Conservation (phyloP, 1,140 invertebrate genomes). For the Diorhabda elongata region DNA sequence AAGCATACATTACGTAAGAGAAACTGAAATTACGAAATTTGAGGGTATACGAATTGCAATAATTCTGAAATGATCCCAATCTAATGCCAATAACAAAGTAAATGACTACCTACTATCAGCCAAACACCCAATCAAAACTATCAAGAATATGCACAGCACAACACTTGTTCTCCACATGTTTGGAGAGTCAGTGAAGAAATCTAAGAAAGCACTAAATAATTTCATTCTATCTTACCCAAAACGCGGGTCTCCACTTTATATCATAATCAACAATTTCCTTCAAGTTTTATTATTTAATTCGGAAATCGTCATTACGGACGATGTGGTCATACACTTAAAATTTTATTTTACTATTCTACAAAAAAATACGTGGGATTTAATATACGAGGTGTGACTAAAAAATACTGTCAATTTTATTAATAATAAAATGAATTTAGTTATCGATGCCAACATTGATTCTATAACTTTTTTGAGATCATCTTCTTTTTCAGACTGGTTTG, state of each 20-base stretch:
- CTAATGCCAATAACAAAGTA: not conserved
- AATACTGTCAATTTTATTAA: no score
- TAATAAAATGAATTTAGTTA: no score
- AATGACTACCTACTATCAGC: slow-evolving; percentile 9
- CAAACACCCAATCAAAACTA: not conserved
- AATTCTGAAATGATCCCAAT: no score
- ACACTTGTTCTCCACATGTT: slow-evolving; percentile 12
- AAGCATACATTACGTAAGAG: no score
- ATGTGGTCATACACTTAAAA: slow-evolving; percentile 10
- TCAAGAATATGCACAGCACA: slow-evolving; percentile 6
- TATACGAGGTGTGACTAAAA: no score
- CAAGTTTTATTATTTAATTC: slow-evolving; percentile 21
- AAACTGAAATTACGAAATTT: no score
- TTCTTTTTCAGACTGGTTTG: no score
- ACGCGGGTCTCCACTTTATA: slow-evolving; percentile 4
- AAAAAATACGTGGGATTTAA: not conserved
- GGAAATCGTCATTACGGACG: slow-evolving; percentile 12
- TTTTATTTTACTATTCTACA: slow-evolving; percentile 4
- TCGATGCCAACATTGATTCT: no score
- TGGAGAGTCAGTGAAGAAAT: not conserved
- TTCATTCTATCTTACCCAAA: not conserved
- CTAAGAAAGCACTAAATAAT: slow-evolving; percentile 11
- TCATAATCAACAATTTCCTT: slow-evolving; percentile 27
- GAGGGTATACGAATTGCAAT: no score
- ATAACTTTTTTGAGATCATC: no score